phyloP scores from a whole-genome alignment of 92 coral and sea anemone genomes.

The Epizoanthus illoricatus region DNA sequence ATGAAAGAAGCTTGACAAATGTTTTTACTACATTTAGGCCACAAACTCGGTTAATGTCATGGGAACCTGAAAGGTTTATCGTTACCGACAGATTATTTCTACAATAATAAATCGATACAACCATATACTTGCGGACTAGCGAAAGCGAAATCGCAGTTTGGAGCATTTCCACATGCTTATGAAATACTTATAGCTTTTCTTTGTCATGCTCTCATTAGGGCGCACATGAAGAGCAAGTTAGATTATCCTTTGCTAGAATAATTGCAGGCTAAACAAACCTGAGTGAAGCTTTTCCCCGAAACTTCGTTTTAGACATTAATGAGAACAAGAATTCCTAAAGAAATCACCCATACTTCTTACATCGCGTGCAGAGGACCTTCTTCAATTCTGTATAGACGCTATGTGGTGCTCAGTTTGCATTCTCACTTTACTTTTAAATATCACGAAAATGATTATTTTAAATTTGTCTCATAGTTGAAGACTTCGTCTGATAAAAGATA shows the following conservation, averaged over 20 bases:
- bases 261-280: too few species aligned
- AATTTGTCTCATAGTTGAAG: neutral
- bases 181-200: too few species aligned
- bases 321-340: too few species aligned
- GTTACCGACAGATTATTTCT: neutral
- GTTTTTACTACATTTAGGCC: neutral
- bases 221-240: too few species aligned
- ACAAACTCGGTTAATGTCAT: neutral
- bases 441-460: neutral
- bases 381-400: neutral
- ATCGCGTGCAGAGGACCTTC: conserved; percentile 14
- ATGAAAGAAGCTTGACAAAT: neutral
- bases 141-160: neutral
- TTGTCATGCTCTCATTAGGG: too few species aligned
- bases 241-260: too few species aligned
- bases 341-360: too few species aligned
- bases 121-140: neutral
- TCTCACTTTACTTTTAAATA: neutral
- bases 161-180: neutral
- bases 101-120: neutral
- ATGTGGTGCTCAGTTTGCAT: neutral
- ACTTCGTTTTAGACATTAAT: too few species aligned
- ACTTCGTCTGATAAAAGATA: neutral
- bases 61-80: neutral
- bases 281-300: too few species aligned